Conservation (phyloP, 2,797 vertebrate species). For the Hozukius guyotensis region DNA sequence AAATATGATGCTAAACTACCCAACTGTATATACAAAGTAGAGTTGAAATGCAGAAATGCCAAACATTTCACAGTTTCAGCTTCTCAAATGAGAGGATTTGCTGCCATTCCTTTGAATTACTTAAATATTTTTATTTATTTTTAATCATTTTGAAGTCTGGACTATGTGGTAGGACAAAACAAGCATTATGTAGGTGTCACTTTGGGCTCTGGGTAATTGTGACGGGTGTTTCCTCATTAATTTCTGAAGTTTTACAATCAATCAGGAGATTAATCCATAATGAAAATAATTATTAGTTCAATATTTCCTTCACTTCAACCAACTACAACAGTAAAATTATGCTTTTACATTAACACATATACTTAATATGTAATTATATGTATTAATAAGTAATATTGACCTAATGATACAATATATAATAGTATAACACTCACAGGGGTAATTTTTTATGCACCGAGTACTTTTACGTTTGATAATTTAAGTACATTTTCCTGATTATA, state of each 20-base stretch:
- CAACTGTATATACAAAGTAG: too few relatives aligned
- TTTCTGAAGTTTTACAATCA: neutral
- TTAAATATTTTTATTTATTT: rapidly evolving
- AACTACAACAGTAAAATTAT: neutral
- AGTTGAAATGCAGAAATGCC: neutral
- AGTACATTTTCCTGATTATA: neutral
- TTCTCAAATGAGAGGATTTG: neutral
- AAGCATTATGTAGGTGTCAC: neutral
- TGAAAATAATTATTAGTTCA: neutral
- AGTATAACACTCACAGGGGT: neutral
- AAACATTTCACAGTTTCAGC: neutral
- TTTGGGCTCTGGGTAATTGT: neutral
- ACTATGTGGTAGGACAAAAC: neutral
- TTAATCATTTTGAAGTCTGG: neutral
- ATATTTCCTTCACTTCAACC: neutral
- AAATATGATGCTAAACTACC: too few relatives aligned
- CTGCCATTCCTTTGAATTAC: neutral
- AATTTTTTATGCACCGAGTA: neutral
- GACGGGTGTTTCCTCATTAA: neutral
- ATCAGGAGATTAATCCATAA: neutral
- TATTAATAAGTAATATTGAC: neutral
- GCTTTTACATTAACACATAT: neutral
- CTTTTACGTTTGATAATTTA: neutral
- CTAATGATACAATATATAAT: too few relatives aligned
- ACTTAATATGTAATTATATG: too few relatives aligned